Evolutionary conservation across 2,888 invertebrate species (phyloP), one percentile per base, ranked within the genome.

Genomic region (Drosophila suboccidentalis): DNA sequence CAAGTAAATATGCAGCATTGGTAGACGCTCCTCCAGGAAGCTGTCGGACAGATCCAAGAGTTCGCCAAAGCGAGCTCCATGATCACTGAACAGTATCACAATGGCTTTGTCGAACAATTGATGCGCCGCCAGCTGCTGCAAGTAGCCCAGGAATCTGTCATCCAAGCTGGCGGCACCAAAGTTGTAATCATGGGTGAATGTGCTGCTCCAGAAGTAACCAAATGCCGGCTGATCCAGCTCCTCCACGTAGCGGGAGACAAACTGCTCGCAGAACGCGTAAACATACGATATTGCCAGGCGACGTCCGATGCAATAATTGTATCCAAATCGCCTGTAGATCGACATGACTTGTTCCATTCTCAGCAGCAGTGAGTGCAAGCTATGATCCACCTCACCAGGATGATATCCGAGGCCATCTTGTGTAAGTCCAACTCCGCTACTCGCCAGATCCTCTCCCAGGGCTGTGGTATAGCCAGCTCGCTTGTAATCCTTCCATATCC

Each of bases 401-500:
- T 93, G 92, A 86, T 97, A 97, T 1, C 58, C 71, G 6, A 19
- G 6, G 8, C 32, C 8, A n/a, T 34, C n/a, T 4, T 29, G 8
- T 8, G 6, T 10, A 11, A 63, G 67, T 11, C 32, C 1, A 1
- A 54, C 26, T 1, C 26, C 50, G 0, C 0, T 13, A n/a, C 9
- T 0, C 0, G 95, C 93, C 73, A 94, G 94, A 88, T 97, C 97
- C 93, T 97, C 97, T 0, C 95, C 95, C 78, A 96, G 96, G 1
- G 95, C 95, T 1, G 97, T 97, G 0, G 94, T 93, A 90, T 96
- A 97, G 32, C 96, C 95, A 1, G 93, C 92, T 1, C 94, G 91
- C 67, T 94, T 94, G 82, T 95, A 97, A 66, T 94, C 93, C 70
- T 94, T 95, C 97, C 97, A 97, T 36, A 97, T 93, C 75, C 96